These are phyloP conservation scores for Sminthurides aquaticus DNA, from an alignment of 2,888 invertebrate species.

Conservation along the genomic window DNA sequence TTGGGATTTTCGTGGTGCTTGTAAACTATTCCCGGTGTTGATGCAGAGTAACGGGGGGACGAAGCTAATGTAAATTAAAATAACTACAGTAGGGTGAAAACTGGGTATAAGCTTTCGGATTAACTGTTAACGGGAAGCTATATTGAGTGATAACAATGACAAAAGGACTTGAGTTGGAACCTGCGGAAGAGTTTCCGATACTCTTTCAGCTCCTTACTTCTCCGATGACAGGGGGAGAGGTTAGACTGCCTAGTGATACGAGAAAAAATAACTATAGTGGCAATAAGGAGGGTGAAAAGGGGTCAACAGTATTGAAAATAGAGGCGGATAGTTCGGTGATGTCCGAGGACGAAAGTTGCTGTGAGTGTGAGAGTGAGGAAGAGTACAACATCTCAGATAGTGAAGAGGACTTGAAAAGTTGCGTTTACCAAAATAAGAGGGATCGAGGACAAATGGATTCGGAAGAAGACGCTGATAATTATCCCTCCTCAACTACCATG, in stretches of 20 bases:
- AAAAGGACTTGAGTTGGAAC: constrained; percentile 26
- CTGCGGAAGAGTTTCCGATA: constrained; percentile 37
- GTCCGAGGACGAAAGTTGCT: constrained; percentile 2
- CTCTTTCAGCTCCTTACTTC: constrained; percentile 32
- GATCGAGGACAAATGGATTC: not conserved
- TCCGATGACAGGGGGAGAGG: not conserved
- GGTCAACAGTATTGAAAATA: not conserved
- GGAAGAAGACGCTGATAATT: constrained; percentile 1
- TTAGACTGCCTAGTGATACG: not conserved
- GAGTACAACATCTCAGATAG: not conserved
- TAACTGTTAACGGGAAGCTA: too few relatives aligned
- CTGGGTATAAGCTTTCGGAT: not conserved
- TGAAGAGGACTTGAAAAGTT: constrained; percentile 1
- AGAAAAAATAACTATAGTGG: not conserved
- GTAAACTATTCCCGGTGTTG: too few relatives aligned
- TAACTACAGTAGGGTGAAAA: not conserved
- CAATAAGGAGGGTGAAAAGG: not conserved
- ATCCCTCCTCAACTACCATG: constrained; percentile 13
- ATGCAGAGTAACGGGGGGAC: too few relatives aligned
- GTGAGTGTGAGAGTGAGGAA: not conserved
- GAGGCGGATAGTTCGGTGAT: constrained; percentile 19
- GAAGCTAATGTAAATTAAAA: too few relatives aligned
- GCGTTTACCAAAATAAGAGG: not conserved
- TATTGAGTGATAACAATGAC: constrained; percentile 1
- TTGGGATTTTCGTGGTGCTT: too few relatives aligned